Evolutionary conservation across 37 sponge, comb jelly and placozoan genomes (phyloP).

Genomic region (Theonella swinhoei): DNA sequence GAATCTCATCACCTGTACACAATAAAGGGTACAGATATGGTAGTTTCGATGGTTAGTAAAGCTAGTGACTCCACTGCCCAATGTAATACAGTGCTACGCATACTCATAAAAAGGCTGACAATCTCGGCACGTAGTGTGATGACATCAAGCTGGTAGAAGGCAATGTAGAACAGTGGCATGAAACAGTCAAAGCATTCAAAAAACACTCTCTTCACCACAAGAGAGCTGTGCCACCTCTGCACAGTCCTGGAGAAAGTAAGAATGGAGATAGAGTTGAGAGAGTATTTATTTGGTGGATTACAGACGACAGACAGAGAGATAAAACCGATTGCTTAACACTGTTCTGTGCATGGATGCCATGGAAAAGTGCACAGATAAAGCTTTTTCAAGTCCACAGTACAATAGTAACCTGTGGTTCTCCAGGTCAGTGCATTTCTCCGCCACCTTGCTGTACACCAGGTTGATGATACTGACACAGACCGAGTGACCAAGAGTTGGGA

Average conservation of each 20-base stretch:
- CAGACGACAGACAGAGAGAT: too few relatives aligned
- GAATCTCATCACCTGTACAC: slow-evolving; percentile 76
- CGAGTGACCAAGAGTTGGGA: slow-evolving; percentile 69
- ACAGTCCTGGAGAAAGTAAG: slow-evolving; percentile 41
- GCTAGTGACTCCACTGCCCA: background rate
- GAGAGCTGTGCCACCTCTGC: slow-evolving; percentile 64
- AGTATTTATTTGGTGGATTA: too few relatives aligned
- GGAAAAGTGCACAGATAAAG: background rate
- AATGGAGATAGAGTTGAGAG: too few relatives aligned
- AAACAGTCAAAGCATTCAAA: slow-evolving; percentile 84
- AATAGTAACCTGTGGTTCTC: slow-evolving; percentile 89
- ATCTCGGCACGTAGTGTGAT: slow-evolving; percentile 65
- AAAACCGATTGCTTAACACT: background rate
- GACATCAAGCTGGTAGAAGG: slow-evolving; percentile 82
- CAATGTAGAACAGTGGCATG: slow-evolving; percentile 86
- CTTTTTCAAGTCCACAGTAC: background rate
- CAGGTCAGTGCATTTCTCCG: slow-evolving; percentile 64
- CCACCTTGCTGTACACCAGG: slow-evolving; percentile 60
- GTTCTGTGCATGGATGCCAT: too few relatives aligned
- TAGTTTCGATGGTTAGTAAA: background rate
- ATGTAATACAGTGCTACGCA: slow-evolving; percentile 9
- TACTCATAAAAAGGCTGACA: slow-evolving; percentile 77
- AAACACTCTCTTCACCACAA: slow-evolving; percentile 79
- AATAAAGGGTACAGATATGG: slow-evolving; percentile 2
- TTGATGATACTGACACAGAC: slow-evolving; percentile 57